These are phyloP conservation scores for Megalurothrips usitatus DNA, from an alignment of 2,888 invertebrate genomes.

Conservation along the genomic window DNA sequence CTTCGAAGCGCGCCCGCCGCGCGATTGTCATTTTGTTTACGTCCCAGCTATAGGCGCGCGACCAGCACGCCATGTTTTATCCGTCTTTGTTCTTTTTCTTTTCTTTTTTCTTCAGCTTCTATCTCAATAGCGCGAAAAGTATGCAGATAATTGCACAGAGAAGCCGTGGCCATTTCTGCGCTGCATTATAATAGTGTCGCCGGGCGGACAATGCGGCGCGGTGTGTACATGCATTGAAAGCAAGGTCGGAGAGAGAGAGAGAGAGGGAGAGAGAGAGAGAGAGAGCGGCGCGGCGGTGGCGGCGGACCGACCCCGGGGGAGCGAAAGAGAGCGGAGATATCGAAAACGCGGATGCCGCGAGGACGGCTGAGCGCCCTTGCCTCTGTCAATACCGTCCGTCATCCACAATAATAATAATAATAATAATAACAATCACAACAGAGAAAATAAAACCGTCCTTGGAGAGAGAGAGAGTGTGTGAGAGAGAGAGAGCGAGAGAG, in stretches of 20 bases:
- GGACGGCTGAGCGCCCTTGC: too few relatives aligned
- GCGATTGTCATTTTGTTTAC: too few relatives aligned
- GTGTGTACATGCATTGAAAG: neutral
- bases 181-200: too few relatives aligned
- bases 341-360: neutral
- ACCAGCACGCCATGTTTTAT: too few relatives aligned
- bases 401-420: too few relatives aligned
- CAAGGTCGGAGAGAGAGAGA: neutral
- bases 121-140: neutral
- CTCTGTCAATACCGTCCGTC: too few relatives aligned
- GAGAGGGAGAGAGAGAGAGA: neutral
- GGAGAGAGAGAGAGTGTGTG: neutral
- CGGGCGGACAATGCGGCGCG: neutral
- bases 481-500: neutral
- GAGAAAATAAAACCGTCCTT: too few relatives aligned
- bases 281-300: neutral
- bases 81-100: neutral
- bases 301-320: neutral
- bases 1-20: too few relatives aligned
- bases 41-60: too few relatives aligned
- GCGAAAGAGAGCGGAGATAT: neutral
- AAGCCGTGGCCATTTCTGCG: too few relatives aligned
- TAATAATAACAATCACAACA: too few relatives aligned
- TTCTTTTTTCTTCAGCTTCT: neutral
- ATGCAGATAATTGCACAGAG: neutral